Base-by-base conservation (phyloP, 1,140 invertebrate species). In the Panulirus ornatus region DNA sequence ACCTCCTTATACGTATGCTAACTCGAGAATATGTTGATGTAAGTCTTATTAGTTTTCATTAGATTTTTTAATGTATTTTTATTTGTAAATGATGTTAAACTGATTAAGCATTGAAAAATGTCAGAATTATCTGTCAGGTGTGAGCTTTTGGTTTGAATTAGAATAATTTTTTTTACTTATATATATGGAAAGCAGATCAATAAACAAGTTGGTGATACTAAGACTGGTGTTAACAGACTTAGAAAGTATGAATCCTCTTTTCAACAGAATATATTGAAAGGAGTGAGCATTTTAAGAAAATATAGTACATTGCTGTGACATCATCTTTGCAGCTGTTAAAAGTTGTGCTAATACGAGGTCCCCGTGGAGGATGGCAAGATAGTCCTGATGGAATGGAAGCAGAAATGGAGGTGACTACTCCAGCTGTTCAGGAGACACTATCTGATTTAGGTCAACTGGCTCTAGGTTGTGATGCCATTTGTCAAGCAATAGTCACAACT, bases 1-100 rank as follows among this genome's bases (percentile, higher is more conserved):
- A 98, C 93, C 97, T 98, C 94, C 94, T 98, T 3, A 97, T 97
- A 84, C 94, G 97, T 71, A 96, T 97, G 85, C 93, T 98, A n/a
- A 97, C 97, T 0, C 95, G 97, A 90, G 97, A 98, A 94, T 97
- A 98, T 93, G 93, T 98, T 8, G 97, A 98, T 91, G 95, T 98
- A 0, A 93, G 63, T 88, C 34, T 40, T 30, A 22, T 83, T 36
- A 34, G 22, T 66, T 63, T 40, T 16, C 19, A 2, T 66, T 42
- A 27, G 42, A 0, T 51, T 38, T 44, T 54, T 81, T 2, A 42
- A 51, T 81, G 38, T 30, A 8, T 16, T 47, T 51, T 38, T 2
- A 0, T 38, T 40, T 75, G 14, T 34, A 27, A 73, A 9, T 14
- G 38, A 75, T 40, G 3, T 5, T 3, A 40, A 44, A 40, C 1